A percentile compares a stretch with the other conserved stretches of the same genome.
Evolutionary conservation across 2,113 vertebrate genomes (phyloP).

Genomic region (Scortum barcoo): DNA sequence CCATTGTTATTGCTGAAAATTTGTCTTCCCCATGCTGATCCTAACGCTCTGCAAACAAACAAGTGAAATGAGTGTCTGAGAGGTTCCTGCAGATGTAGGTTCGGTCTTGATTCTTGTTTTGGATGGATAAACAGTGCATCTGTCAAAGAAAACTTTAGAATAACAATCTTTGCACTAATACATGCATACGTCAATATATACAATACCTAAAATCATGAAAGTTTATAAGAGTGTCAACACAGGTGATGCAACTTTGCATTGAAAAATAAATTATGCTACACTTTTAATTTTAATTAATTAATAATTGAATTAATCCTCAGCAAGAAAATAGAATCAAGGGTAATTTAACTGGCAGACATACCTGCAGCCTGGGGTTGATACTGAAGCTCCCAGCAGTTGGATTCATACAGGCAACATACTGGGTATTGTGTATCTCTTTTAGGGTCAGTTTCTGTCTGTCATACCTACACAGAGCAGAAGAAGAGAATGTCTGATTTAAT

Average conservation of each 20-base stretch:
- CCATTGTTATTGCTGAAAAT: conserved; percentile 1
- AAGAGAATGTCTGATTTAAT: background rate
- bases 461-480: conserved; percentile 75
- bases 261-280: conserved; percentile 16
- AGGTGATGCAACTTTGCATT: background rate
- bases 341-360: conserved; percentile 53
- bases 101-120: background rate
- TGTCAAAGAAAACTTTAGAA: background rate
- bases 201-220: background rate
- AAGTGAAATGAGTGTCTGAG: background rate
- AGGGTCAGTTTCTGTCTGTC: conserved; percentile 86
- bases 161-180: background rate
- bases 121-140: background rate
- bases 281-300: too few relatives aligned
- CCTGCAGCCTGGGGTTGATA: conserved; percentile 88
- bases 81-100: background rate
- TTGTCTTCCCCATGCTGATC: background rate
- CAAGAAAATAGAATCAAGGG: background rate
- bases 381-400: conserved; percentile 87
- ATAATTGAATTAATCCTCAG: too few relatives aligned
- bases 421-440: conserved; percentile 87
- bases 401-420: conserved; percentile 89
- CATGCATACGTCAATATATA: background rate
- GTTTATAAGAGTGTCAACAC: background rate
- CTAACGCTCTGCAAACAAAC: conserved; percentile 18